A percentile compares a stretch with the other conserved stretches of the same genome.
These are phyloP conservation scores for Pelobates cultripes DNA, from an alignment of 2,797 vertebrate genomes.

Conservation along the genomic window DNA sequence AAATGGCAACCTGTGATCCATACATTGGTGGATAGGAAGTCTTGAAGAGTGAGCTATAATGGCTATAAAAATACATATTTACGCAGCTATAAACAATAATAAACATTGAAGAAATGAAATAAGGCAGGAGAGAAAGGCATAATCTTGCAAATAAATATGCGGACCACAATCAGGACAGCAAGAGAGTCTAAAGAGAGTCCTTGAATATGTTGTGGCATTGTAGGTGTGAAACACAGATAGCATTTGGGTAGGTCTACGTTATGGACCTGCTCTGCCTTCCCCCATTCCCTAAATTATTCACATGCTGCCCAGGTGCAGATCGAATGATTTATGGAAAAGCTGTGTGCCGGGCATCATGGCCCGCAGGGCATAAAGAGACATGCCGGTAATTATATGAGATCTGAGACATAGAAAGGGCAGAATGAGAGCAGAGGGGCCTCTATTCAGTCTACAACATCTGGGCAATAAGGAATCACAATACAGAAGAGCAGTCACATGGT, in stretches of 20 bases:
- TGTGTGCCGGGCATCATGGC: constrained; percentile 34
- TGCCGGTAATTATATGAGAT: constrained; percentile 45
- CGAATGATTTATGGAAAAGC: constrained; percentile 41
- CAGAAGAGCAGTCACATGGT: too few relatives aligned
- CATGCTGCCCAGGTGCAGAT: constrained; percentile 35
- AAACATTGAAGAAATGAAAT: too few relatives aligned
- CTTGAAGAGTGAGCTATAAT: too few relatives aligned
- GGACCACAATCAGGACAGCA: background rate
- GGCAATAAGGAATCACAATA: background rate
- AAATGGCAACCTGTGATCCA: too few relatives aligned
- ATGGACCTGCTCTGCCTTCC: background rate
- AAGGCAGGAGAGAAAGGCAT: too few relatives aligned
- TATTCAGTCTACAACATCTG: too few relatives aligned
- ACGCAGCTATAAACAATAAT: too few relatives aligned
- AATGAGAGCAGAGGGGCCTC: background rate
- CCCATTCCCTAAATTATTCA: constrained; percentile 42
- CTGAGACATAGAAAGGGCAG: constrained; percentile 15
- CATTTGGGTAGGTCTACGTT: background rate
- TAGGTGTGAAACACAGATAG: background rate
- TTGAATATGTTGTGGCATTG: background rate
- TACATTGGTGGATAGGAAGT: too few relatives aligned
- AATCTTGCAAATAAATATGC: background rate
- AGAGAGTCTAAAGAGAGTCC: background rate
- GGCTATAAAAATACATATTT: too few relatives aligned
- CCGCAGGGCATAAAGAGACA: constrained; percentile 34